Conservation (phyloP, 2,113 vertebrate species). For the Carassius auratus region DNA sequence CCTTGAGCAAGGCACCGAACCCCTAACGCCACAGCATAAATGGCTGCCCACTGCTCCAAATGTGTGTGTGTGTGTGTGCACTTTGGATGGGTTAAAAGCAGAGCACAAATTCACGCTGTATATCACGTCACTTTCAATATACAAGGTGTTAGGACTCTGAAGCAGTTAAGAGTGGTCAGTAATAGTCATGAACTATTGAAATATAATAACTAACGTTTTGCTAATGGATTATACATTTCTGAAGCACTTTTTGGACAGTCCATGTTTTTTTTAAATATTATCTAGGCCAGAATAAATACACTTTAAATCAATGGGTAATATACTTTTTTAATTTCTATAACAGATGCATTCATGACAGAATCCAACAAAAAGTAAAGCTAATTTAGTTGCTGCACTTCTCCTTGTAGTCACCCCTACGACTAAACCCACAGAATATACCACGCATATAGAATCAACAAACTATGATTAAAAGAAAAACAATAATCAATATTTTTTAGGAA, state of each 20-base stretch:
- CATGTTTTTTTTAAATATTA: not conserved
- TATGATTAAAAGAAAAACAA: conserved; percentile 19
- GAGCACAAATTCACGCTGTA: too few relatives aligned
- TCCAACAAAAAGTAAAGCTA: conserved; percentile 20
- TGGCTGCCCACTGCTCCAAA: too few relatives aligned
- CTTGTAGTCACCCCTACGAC: not conserved
- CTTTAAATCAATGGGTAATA: conserved; percentile 16
- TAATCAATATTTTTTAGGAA: conserved; percentile 14
- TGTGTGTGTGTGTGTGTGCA: too few relatives aligned
- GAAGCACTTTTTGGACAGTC: not conserved
- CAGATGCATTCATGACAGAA: conserved; percentile 32
- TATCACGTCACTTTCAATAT: not conserved
- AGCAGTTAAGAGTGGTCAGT: not conserved
- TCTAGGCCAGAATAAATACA: not conserved
- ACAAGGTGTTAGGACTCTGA: not conserved
- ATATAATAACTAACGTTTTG: not conserved
- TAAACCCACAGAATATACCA: conserved; percentile 4
- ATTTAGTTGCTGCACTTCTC: conserved; percentile 5
- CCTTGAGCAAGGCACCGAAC: too few relatives aligned
- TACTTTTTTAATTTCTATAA: conserved; percentile 17
- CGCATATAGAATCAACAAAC: conserved; percentile 13
- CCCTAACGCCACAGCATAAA: too few relatives aligned
- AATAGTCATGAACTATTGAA: not conserved
- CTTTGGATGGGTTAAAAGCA: too few relatives aligned
- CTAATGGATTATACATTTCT: not conserved